Conservation (phyloP, 1,140 invertebrate genomes). For the Pissodes strobi region DNA sequence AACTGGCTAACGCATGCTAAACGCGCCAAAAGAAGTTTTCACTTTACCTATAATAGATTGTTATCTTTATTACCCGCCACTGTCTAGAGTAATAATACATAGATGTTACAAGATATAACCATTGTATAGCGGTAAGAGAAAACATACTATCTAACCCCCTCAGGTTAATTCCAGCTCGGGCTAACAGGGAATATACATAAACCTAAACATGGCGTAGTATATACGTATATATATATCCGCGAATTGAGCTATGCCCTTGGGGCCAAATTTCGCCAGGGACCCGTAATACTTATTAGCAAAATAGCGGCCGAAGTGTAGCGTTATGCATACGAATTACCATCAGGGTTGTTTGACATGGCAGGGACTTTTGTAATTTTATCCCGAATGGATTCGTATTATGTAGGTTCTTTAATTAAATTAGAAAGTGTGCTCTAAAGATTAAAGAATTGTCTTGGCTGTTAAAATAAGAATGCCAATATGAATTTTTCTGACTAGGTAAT, state of each 20-base stretch:
- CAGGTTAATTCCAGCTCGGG: conserved; percentile 14
- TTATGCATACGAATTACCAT: conserved; percentile 27
- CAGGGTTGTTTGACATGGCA: conserved; percentile 18
- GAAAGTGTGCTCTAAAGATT: too few relatives aligned
- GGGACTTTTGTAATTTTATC: conserved; percentile 14
- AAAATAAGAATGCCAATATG: too few relatives aligned
- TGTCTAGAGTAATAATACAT: too few relatives aligned
- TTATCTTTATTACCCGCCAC: too few relatives aligned
- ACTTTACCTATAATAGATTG: too few relatives aligned
- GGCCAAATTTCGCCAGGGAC: conserved; percentile 19
- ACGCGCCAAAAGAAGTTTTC: too few relatives aligned
- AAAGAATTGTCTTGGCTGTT: too few relatives aligned
- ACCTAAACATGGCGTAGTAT: conserved; percentile 19
- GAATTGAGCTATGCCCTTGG: conserved; percentile 20
- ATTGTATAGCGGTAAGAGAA: conserved; percentile 5
- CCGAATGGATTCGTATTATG: too few relatives aligned
- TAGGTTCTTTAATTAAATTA: too few relatives aligned
- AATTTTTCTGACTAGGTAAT: too few relatives aligned
- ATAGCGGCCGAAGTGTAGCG: conserved; percentile 23
- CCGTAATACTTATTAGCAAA: conserved; percentile 27
- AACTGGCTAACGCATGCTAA: too few relatives aligned
- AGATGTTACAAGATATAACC: too few relatives aligned
- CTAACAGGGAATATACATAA: conserved; percentile 4
- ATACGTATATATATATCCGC: conserved; percentile 17
- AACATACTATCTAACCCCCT: background rate